These are phyloP conservation scores for Glaucopsyche alexis DNA, from an alignment of 2,888 invertebrate species.

Conservation along the genomic window DNA sequence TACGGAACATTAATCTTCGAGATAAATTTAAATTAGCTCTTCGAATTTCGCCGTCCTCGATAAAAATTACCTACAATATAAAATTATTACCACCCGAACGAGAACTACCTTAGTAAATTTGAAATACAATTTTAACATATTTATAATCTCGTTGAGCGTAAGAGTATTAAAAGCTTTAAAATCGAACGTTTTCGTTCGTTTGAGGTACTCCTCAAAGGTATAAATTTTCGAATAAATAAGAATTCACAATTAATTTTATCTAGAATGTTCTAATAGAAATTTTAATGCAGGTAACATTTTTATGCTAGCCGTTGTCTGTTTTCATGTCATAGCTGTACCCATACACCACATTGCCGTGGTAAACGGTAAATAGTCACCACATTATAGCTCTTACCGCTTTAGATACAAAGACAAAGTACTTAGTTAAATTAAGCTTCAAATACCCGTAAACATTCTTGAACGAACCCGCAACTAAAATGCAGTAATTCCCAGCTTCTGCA, in stretches of 20 bases:
- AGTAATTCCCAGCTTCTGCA: not conserved
- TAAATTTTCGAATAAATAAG: not conserved
- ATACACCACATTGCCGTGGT: not conserved
- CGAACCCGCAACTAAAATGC: not conserved
- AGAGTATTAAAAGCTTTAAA: not conserved
- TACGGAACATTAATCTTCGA: no score
- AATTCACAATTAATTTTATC: not conserved
- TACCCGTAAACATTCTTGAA: constrained; percentile 1
- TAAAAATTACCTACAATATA: no score
- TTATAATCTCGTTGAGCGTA: not conserved
- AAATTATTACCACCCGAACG: no score
- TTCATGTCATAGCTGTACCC: not conserved
- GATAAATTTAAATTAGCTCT: no score
- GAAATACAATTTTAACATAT: not conserved
- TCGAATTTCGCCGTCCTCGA: no score
- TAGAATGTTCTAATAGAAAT: no score
- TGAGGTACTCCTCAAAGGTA: not conserved
- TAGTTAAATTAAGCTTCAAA: constrained; percentile 6
- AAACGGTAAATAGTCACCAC: not conserved
- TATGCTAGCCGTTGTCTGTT: not conserved
- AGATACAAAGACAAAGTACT: not conserved
- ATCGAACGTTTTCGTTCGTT: not conserved
- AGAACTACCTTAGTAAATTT: no score
- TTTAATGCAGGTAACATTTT: no score
- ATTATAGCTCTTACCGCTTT: not conserved